phyloP scores from a whole-genome alignment of 2,113 vertebrate species.

The Centrocercus urophasianus region DNA sequence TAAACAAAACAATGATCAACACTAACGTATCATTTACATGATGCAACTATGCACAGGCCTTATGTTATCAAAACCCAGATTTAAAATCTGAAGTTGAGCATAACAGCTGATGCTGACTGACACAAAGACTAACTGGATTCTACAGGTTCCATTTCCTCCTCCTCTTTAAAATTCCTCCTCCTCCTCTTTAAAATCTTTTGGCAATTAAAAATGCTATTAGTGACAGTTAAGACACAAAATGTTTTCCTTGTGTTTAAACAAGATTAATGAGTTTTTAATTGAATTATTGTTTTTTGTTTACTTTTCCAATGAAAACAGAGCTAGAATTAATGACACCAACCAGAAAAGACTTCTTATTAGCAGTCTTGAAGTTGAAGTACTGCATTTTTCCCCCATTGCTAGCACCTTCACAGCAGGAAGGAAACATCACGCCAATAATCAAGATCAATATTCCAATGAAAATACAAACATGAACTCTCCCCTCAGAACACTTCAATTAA shows the following conservation, averaged over 20 bases:
- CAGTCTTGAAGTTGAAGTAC: background rate
- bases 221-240: background rate
- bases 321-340: background rate
- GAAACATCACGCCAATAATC: background rate
- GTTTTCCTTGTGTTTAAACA: fast-evolving
- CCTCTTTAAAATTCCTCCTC: background rate
- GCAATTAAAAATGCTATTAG: background rate
- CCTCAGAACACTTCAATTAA: background rate
- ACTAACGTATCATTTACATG: background rate
- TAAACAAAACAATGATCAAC: background rate
- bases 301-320: background rate
- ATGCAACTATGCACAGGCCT: background rate
- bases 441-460: background rate
- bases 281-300: background rate
- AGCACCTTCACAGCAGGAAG: background rate
- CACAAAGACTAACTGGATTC: background rate
- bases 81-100: background rate
- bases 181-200: background rate
- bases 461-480: background rate
- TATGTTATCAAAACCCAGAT: background rate
- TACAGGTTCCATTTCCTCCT: background rate
- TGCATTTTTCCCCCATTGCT: background rate
- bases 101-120: background rate
- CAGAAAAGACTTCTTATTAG: background rate
- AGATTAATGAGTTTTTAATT: background rate